These are phyloP conservation scores for Hyperopisus bebe DNA, from an alignment of 2,113 vertebrate species.

Conservation along the genomic window DNA sequence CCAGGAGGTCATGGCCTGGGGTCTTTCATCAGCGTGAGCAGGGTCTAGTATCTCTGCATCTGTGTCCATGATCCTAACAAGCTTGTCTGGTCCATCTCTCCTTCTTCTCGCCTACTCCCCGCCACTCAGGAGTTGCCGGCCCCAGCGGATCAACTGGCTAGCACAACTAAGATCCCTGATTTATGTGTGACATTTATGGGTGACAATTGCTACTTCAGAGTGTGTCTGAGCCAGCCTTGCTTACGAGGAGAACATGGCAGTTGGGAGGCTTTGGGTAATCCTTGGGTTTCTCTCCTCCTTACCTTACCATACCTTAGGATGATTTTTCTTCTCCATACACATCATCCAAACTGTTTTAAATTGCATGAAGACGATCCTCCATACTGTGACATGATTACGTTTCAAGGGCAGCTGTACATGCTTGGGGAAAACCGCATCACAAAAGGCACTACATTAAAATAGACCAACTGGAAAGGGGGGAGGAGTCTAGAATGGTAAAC, in stretches of 20 bases:
- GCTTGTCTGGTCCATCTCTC: not conserved
- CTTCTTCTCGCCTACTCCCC: not conserved
- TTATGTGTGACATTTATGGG: no score
- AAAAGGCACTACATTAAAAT: not conserved
- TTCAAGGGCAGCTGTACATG: not conserved
- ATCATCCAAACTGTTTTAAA: not conserved
- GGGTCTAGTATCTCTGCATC: conserved; percentile 16
- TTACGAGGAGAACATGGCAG: not conserved
- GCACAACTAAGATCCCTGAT: not conserved
- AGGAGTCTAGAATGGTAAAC: not conserved
- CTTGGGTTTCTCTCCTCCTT: not conserved
- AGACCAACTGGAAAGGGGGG: not conserved
- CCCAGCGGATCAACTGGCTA: not conserved
- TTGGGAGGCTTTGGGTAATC: not conserved
- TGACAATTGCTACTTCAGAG: not conserved
- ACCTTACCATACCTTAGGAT: not conserved
- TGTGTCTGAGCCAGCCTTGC: not conserved
- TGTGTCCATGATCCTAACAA: conserved; percentile 18
- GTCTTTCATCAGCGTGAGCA: conserved; percentile 25
- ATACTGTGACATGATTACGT: not conserved
- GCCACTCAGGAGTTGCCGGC: not conserved
- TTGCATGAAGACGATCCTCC: not conserved
- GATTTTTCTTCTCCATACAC: not conserved
- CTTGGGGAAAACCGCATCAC: not conserved
- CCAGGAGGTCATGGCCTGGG: conserved; percentile 44